Evolutionary conservation across 2,113 vertebrate genomes (phyloP), one percentile per base, ranked within the genome.

Genomic region (Leuciscus idus): DNA sequence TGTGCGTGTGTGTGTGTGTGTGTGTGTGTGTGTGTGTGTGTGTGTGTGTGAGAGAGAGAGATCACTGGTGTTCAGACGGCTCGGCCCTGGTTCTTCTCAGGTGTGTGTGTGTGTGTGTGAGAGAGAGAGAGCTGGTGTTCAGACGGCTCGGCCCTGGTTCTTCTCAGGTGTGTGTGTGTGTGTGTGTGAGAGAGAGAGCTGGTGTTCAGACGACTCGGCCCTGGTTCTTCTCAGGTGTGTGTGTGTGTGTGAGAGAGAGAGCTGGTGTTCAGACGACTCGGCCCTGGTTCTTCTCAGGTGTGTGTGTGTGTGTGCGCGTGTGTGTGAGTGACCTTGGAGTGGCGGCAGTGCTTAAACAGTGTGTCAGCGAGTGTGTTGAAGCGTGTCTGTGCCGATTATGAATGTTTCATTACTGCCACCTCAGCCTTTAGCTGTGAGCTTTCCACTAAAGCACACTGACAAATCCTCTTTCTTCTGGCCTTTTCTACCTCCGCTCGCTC

Each of bases 391-490:
- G 92, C 94, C 95, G 95, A 96, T 96, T 96, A 95, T 93, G 94
- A 95, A 91, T 94, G 93, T 95, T 96, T 96, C 95, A 96, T 95
- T 95, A 95, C 95, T 92, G 92, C 92, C 94, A 94, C 93, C 90
- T 89, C 93, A 92, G 93, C 94, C 92, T 90, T 92, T 91, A 93
- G 92, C 84, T 90, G 93, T 93, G 82, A 86, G 86, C 84, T 89
- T 90, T 89, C 87, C 88, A 89, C 87, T 86, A 88, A 90, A 90
- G 88, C 85, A 85, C 88, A 90, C 89, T 86, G 94, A 95, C 95
- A 96, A 95, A 95, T 95, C 95, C 95, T 94, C 93, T 94, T 95
- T 94, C 94, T 95, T 94, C 92, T 93, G 92, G 91, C 89, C 68
- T 43, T 43, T 91, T 72, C 68, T 50, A 64, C 59, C 57, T 85